Base-by-base conservation (phyloP, 2,797 vertebrate genomes). In the Helarctos malayanus region DNA sequence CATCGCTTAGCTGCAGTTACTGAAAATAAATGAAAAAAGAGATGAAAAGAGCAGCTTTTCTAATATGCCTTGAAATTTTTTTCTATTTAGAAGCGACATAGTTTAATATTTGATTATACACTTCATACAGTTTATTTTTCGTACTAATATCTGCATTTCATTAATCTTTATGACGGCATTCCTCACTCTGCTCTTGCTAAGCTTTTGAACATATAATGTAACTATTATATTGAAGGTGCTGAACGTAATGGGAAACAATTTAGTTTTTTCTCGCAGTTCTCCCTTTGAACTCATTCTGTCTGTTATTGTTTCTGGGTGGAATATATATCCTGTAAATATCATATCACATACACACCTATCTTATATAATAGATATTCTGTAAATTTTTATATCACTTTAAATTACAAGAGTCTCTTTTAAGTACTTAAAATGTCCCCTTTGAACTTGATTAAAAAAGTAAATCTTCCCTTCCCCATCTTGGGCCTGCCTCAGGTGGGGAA, bases 321-420 rank as follows among this genome's bases (percentile, higher is more conserved):
- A 79, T 73, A 49, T 54, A 13, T 56, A 47, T 65, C 8, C 14
- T 78, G 2, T 88, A 71, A 88, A 71, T 71, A 56, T 63, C 35
- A 32, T 59, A 61, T 78, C 54, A 57, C 68, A 47, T 35, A 19
- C 56, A 56, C 41, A 21, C 49, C 76, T 87, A 2, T 88, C n/a
- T 49, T 82, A 75, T 52, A 25, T 63, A 35, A 79, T 89, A 89
- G 15, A 68, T 83, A 52, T 23, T n/a, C 49, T 92, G 0, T 91
- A 89, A 87, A 35, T 91, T 76, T 95, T 94, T 89, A n/a, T 95
- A 1, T 52, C 61, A 78, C 82, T 91, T 94, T 81, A 79, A 49
- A 61, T 78, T 84, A 71, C 32, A 57, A 61, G 32, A 29, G 23
- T 91, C 32, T 85, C 25, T 78, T 79, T 97, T 89, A 27, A 81